These are phyloP conservation scores for Cherax destructor DNA, from an alignment of 1,140 invertebrate species.

Conservation along the genomic window DNA sequence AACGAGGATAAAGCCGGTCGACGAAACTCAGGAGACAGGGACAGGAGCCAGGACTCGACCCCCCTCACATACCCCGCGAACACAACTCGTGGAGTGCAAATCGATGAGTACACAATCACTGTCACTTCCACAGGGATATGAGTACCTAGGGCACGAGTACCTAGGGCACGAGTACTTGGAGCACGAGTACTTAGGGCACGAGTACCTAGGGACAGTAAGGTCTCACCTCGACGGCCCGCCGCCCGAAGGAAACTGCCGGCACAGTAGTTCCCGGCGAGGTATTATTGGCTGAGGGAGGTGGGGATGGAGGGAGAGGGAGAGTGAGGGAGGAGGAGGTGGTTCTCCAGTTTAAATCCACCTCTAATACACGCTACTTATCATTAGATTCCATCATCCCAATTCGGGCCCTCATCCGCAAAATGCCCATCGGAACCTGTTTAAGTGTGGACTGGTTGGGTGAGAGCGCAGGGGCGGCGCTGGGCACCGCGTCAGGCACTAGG, in stretches of 20 bases:
- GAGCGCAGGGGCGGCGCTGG: no score
- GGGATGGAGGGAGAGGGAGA: conserved; percentile 15
- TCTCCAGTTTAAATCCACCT: conserved; percentile 20
- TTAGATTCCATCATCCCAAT: conserved; percentile 33
- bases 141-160: no score
- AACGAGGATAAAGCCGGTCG: no score
- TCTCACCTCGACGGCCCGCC: not conserved
- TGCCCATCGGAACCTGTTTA: conserved; percentile 32
- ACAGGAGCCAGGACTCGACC: no score
- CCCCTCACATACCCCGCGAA: no score
- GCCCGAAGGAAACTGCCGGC: not conserved
- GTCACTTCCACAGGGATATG: not conserved
- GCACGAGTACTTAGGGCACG: no score
- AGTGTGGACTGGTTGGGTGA: not conserved
- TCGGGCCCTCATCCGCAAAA: conserved; percentile 23
- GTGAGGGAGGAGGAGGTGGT: not conserved
- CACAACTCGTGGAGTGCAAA: no score
- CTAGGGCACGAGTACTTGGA: not conserved
- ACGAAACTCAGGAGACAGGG: not conserved
- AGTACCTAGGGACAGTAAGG: no score
- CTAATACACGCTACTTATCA: conserved; percentile 46
- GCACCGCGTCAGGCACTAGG: no score
- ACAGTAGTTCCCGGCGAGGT: not conserved
- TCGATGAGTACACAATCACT: not conserved
- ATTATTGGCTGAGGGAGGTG: conserved; percentile 9